These are phyloP conservation scores for Anolis carolinensis DNA, from an alignment of 2,113 vertebrate species.

Conservation along the genomic window DNA sequence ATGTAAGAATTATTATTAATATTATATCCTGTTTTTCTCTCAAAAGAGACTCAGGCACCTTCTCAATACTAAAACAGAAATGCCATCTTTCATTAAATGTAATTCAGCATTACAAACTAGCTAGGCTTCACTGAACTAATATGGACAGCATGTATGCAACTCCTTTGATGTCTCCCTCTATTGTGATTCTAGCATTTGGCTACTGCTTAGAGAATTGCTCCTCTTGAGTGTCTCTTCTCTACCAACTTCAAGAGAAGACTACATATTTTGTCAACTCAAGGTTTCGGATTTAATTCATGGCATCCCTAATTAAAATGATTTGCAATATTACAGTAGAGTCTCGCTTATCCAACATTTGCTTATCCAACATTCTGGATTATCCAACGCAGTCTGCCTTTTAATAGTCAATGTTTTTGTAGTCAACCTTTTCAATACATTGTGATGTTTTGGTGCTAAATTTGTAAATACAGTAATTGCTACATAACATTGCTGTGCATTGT, in stretches of 20 bases:
- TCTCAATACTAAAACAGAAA: background rate
- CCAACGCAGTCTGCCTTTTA: no score
- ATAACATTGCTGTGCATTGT: no score
- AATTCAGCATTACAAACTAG: background rate
- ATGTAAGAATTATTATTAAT: background rate
- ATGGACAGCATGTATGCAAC: background rate
- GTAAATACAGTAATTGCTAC: no score
- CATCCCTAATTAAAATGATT: background rate
- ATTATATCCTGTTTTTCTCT: no score
- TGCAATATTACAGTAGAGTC: no score
- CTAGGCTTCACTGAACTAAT: background rate
- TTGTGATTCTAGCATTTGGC: background rate
- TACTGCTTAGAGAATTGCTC: background rate
- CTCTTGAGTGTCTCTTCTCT: background rate
- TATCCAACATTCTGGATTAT: no score
- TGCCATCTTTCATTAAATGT: background rate
- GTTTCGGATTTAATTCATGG: background rate
- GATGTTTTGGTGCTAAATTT: no score
- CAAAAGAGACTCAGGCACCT: background rate
- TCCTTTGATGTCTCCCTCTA: background rate
- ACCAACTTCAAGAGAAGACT: background rate
- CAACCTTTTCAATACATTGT: no score
- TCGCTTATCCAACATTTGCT: no score
- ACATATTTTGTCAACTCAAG: background rate
- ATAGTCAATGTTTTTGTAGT: no score